Evolutionary conservation across 2,797 vertebrate species (phyloP).

Genomic region (Erethizon dorsatum): DNA sequence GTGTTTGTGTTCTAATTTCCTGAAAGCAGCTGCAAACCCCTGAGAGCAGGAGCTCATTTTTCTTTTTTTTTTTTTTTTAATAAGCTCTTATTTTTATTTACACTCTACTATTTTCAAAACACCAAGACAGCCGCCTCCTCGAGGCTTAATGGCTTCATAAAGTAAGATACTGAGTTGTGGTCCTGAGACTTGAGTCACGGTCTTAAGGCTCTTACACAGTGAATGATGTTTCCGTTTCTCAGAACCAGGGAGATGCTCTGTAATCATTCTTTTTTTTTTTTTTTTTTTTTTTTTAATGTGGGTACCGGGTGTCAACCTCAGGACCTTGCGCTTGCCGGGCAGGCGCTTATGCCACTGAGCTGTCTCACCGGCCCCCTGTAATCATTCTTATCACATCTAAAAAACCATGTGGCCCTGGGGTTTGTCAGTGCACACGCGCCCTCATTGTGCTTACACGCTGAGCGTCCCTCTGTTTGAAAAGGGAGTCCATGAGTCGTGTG

Average conservation of each 20-base stretch:
- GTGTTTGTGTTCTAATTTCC: conserved; percentile 67
- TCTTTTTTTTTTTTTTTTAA: not conserved
- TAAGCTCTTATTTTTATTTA: conserved; percentile 37
- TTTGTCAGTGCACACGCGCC: not conserved
- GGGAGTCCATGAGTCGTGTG: not conserved
- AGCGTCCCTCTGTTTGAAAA: not conserved
- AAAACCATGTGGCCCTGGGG: not conserved
- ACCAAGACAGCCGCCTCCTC: not conserved
- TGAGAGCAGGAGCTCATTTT: not conserved
- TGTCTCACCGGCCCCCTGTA: not conserved
- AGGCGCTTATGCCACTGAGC: no score
- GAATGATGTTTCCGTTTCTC: not conserved
- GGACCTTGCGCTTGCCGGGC: no score
- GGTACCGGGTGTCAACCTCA: no score
- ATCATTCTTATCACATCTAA: not conserved
- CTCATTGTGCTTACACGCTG: fast-evolving
- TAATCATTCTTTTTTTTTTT: not conserved
- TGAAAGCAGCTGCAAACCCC: conserved; percentile 8
- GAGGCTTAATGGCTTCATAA: not conserved
- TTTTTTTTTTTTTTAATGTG: no score
- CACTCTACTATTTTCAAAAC: not conserved
- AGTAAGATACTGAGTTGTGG: not conserved
- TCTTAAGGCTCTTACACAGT: not conserved
- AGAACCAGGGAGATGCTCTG: not conserved
- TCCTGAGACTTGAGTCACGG: not conserved